phyloP scores from a whole-genome alignment of 2,113 vertebrate genomes.

The Silurus glanis region DNA sequence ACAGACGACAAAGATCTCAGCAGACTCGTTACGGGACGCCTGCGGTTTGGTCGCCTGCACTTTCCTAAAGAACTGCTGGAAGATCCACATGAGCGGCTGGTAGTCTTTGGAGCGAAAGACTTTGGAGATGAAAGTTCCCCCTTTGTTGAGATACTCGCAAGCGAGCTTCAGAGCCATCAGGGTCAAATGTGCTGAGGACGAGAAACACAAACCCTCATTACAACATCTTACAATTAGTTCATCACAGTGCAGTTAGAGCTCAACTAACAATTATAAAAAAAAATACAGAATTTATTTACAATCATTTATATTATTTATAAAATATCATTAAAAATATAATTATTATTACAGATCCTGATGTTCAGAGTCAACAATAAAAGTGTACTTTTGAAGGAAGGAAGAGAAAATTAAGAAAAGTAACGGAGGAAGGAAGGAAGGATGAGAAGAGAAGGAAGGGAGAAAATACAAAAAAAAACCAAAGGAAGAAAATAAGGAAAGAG shows the following conservation, averaged over 20 bases:
- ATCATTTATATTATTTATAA: too few relatives aligned
- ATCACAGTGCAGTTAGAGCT: background rate
- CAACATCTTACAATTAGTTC: background rate
- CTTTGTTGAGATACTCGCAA: conserved; percentile 87
- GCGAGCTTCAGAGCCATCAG: conserved; percentile 92
- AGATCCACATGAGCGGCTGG: conserved; percentile 94
- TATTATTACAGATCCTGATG: background rate
- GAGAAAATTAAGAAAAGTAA: background rate
- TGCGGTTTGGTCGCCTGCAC: conserved; percentile 96
- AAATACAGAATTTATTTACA: background rate
- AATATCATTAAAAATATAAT: background rate
- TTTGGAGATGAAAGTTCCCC: conserved; percentile 93
- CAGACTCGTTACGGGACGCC: conserved; percentile 92
- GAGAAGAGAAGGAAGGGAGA: background rate
- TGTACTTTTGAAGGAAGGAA: too few relatives aligned
- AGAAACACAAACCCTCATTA: background rate
- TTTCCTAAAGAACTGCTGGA: conserved; percentile 93
- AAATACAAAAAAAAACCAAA: background rate
- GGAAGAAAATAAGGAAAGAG: background rate
- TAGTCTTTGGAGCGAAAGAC: conserved; percentile 97
- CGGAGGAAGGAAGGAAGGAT: background rate
- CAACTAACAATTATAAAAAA: background rate
- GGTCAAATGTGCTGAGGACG: conserved; percentile 81
- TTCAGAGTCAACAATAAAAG: background rate
- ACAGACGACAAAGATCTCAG: conserved; percentile 97